Base-by-base conservation (phyloP, 2,797 vertebrate species). In the Graptemys geographica region DNA sequence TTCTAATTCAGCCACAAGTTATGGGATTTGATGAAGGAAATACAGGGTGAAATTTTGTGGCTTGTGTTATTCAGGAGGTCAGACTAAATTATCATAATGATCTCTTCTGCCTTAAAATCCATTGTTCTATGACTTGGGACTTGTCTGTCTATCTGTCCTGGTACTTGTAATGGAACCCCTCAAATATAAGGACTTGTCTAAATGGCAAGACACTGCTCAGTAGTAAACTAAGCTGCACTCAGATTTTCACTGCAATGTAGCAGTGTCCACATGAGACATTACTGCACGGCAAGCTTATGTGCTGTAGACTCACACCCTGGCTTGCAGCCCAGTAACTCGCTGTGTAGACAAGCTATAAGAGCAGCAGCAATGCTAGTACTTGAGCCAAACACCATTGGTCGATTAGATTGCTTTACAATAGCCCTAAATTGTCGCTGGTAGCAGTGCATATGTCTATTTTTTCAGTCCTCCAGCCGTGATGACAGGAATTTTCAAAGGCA, bases 151-250 rank as follows among this genome's bases (percentile, higher is more conserved):
- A 93, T 90, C 65, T 91, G 84, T 27, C 21, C 88, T 84, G 83
- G n/a, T 11, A 90, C 57, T 94, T 90, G 90, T 83, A 92, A 93
- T 93, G 59, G 94, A 94, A 96, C 81, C 91, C 41, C 16, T 95
- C 89, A 87, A 78, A 94, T 90, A 80, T 84, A 37, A 79, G 37
- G 37, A 10, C 9, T 69, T 21, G 9, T 69, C n/a, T 69, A 69
- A 69, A 69, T 69, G 19, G n/a, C n/a, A 69, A 37, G 65, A 72
- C 41, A 37, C 19, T 41, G 37, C 37, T 23, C 69, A 41, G 11
- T 41, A 41, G n/a, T 41, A 37, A 72, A 41, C 37, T 72, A 72
- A 72, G 16, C 37, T 11, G 19, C 10, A 10, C 19, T 23, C 37
- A 37, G n/a, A 41, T n/a, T 41, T 72, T 72, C 10, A 72, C n/a